A percentile compares a stretch with the other conserved stretches of the same genome.
These are phyloP conservation scores for Folsomia manolachei DNA, from an alignment of 2,888 invertebrate genomes.

Conservation along the genomic window DNA sequence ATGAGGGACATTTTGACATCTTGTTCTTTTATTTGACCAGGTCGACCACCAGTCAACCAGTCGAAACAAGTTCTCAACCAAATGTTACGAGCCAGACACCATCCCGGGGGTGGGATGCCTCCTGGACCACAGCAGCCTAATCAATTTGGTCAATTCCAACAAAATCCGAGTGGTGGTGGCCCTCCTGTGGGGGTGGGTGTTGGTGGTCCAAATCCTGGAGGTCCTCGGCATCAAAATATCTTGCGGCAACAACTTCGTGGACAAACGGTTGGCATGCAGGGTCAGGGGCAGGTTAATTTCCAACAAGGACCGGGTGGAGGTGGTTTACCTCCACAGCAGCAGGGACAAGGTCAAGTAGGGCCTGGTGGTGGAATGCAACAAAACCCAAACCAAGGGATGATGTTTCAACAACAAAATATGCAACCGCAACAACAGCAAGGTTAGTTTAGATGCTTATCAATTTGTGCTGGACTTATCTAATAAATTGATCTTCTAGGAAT, in stretches of 20 bases:
- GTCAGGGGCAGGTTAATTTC: slow-evolving; percentile 40
- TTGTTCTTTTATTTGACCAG: slow-evolving; percentile 47
- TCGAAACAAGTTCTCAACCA: slow-evolving; percentile 78
- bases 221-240: slow-evolving; percentile 45
- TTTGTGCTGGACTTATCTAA: not conserved
- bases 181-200: slow-evolving; percentile 27
- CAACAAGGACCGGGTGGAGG: slow-evolving; percentile 48
- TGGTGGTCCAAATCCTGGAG: slow-evolving; percentile 8
- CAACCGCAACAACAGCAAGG: slow-evolving; percentile 55
- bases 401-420: slow-evolving; percentile 58
- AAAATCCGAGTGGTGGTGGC: slow-evolving; percentile 24
- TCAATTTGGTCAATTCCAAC: slow-evolving; percentile 47
- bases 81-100: slow-evolving; percentile 76
- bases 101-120: slow-evolving; percentile 58
- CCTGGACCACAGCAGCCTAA: slow-evolving; percentile 52
- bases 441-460: slow-evolving; percentile 1
- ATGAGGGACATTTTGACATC: not conserved
- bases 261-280: slow-evolving; percentile 40
- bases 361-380: too few species aligned
- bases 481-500: slow-evolving; percentile 54
- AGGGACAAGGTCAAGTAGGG: slow-evolving; percentile 42
- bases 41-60: slow-evolving; percentile 60
- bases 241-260: slow-evolving; percentile 47
- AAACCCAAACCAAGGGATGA: slow-evolving; percentile 53
- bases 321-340: not conserved